A percentile compares a stretch with the other conserved stretches of the same genome.
Evolutionary conservation across 2,888 invertebrate species (phyloP).

Genomic region (Trissolcus japonicus): DNA sequence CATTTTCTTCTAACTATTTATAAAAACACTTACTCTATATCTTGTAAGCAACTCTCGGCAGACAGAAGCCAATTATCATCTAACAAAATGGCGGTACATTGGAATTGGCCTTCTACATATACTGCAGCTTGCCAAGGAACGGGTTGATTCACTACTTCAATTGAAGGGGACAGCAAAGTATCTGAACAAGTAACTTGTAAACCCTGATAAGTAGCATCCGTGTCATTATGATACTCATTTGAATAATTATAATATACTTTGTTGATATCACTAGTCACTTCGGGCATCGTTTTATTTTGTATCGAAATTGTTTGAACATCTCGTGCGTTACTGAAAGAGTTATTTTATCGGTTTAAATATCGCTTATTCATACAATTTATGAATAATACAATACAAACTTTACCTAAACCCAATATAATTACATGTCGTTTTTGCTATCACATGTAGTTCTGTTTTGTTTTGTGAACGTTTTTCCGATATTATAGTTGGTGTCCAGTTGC

Average conservation of each 20-base stretch:
- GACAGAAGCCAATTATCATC: conserved; percentile 82
- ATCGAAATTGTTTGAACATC: neutral
- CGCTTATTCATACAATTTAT: neutral
- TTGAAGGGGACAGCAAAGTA: conserved; percentile 55
- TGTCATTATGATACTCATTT: neutral
- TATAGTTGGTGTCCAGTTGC: conserved; percentile 81
- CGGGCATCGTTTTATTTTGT: neutral
- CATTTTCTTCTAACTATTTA: no score
- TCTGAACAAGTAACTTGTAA: conserved; percentile 65
- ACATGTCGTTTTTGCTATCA: conserved; percentile 78
- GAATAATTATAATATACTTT: neutral
- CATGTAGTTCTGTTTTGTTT: conserved; percentile 71
- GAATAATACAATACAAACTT: conserved; percentile 29
- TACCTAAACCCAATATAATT: conserved; percentile 83
- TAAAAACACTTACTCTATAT: conserved; percentile 74
- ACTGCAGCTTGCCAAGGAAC: conserved; percentile 87
- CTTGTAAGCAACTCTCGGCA: conserved; percentile 76
- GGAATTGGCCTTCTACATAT: conserved; percentile 83
- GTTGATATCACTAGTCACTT: neutral
- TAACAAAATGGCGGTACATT: conserved; percentile 84
- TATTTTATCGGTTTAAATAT: neutral
- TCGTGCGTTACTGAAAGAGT: neutral
- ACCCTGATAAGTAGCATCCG: conserved; percentile 61
- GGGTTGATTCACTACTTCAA: conserved; percentile 53
- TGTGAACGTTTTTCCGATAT: conserved; percentile 77